A percentile compares a stretch with the other conserved stretches of the same genome.
phyloP scores from a whole-genome alignment of 2,113 vertebrate species.

The Prochilodus magdalenae region DNA sequence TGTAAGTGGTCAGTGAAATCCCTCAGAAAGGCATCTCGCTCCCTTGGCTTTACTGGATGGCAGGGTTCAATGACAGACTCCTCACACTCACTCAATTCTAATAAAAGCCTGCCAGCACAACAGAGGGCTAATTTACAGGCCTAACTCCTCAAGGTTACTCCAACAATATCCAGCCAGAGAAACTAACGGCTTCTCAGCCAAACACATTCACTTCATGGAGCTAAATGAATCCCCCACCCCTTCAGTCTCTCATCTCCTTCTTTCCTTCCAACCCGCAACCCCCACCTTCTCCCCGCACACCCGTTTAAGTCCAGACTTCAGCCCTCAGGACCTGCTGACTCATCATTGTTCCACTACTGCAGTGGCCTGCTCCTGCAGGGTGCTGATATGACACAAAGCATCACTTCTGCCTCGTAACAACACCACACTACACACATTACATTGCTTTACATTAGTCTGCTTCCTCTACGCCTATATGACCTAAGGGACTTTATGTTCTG shows the following conservation, averaged over 20 bases:
- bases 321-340: conserved; percentile 15
- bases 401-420: not conserved
- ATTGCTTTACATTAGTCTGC: not conserved
- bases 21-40: conserved; percentile 8
- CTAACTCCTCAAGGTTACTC: conserved; percentile 36
- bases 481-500: no score
- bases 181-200: not conserved
- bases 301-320: conserved; percentile 1
- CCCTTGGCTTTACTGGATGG: conserved; percentile 2
- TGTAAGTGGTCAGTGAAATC: conserved; percentile 13
- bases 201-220: not conserved
- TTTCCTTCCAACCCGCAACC: not conserved
- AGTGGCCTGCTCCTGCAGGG: conserved; percentile 12
- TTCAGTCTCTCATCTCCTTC: not conserved
- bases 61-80: conserved; percentile 25
- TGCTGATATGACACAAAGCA: conserved; percentile 1
- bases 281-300: no score
- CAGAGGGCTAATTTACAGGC: not conserved
- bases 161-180: conserved; percentile 22
- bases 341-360: conserved; percentile 22
- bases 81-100: conserved; percentile 38
- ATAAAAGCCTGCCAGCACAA: conserved; percentile 38
- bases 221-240: not conserved
- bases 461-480: no score
- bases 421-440: not conserved